These are phyloP conservation scores for Phycodurus eques DNA, from an alignment of 2,113 vertebrate species.

Conservation along the genomic window DNA sequence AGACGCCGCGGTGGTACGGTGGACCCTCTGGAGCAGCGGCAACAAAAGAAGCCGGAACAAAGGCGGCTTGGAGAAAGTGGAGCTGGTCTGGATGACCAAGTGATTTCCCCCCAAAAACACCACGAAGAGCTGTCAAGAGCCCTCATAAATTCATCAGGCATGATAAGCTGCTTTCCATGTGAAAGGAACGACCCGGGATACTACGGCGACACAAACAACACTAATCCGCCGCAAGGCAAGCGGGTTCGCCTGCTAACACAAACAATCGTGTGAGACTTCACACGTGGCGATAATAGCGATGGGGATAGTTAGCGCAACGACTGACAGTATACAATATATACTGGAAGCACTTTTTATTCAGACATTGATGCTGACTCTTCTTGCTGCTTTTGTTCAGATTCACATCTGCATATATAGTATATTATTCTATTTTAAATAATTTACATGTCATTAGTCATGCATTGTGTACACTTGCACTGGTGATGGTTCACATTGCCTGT, in stretches of 20 bases:
- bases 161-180: slow-evolving; percentile 74
- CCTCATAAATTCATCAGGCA: slow-evolving; percentile 76
- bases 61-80: slow-evolving; percentile 21
- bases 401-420: neutral
- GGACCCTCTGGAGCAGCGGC: slow-evolving; percentile 19
- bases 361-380: neutral
- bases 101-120: neutral
- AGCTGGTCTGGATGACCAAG: slow-evolving; percentile 12
- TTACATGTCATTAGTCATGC: too few relatives aligned
- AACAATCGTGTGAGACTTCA: slow-evolving; percentile 36
- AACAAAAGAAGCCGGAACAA: slow-evolving; percentile 24
- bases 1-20: slow-evolving; percentile 31
- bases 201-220: slow-evolving; percentile 58
- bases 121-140: slow-evolving; percentile 63
- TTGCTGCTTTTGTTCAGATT: neutral
- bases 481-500: too few relatives aligned
- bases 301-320: neutral
- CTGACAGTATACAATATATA: neutral
- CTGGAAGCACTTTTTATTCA: neutral
- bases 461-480: too few relatives aligned
- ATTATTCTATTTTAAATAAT: neutral
- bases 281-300: slow-evolving; percentile 66
- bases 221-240: slow-evolving; percentile 65
- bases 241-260: slow-evolving; percentile 39
- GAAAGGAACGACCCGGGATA: slow-evolving; percentile 60